Evolutionary conservation across 2,888 invertebrate genomes (phyloP), one percentile per base, ranked within the genome.

Genomic region (Parelbella ahira): DNA sequence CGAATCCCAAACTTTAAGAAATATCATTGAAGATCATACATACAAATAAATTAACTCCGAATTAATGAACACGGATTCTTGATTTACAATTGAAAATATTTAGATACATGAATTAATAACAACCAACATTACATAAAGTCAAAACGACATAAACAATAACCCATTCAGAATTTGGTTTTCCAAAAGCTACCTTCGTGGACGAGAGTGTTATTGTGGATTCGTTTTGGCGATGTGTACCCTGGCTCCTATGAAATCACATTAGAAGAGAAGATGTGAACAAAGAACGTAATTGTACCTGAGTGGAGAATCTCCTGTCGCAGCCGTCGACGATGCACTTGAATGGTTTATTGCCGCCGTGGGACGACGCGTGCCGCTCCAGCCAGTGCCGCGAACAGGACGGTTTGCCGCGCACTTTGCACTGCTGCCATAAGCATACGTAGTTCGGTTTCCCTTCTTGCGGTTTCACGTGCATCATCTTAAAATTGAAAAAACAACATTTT

Each of bases 281-380:
- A 46, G 56, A 70, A 65, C 67, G 68, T 66, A 62, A 60, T 76
- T 82, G 70, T 89, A 95, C 95, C 93, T 95, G 95, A 47, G 94
- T 94, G 64, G 94, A 94, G 70, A 95, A 95, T 62, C 95, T 89
- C 61, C 91, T 91, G 58, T 97, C 96, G 81, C 98, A 98, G 60
- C 96, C 94, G 68, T 96, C 97, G 58, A 98, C 95, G 74, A 98
- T 97, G 84, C 98, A 98, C 63, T 95, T 93, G 88, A 96, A 97
- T 11, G 97, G 97, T 73, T 97, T 97, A 79, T 94, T 96, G 27
- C 96, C 96, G 43, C 94, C 94, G 79, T 98, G 98, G 0, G 93
- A 93, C 32, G 97, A 86, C 27, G 97, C 94, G 81, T 98, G 98
- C 29, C 97, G 89, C 73, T 97, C 97, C 53, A 98, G 86, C 98